Base-by-base conservation (phyloP, 1,140 invertebrate genomes). In the Heliothis subflexa region DNA sequence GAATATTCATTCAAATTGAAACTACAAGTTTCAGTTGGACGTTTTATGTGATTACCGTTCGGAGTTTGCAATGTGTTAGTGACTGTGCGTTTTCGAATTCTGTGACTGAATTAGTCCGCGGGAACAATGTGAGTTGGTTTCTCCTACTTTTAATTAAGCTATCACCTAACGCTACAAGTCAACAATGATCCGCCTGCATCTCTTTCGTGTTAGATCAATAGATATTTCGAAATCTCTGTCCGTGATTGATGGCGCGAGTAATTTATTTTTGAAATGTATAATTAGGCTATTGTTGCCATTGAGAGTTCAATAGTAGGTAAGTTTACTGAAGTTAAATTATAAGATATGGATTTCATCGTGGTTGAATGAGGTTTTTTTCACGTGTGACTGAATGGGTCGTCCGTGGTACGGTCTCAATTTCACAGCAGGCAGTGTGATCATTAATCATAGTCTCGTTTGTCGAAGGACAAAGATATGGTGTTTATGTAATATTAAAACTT, bases 361-460 rank as follows among this genome's bases (percentile, higher is more conserved):
- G 54, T 74, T 74, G 54, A 61, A 74, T 85, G 78, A 79, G 45
- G 76, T 81, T 81, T 80, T 70, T 62, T 85, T 85, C 81, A 80
- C 79, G 64, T 83, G 21, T 83, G 79, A 78, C 57, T 85, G 85
- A 86, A 87, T 86, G 78, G 71, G 50, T 73, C 47, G 73, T 59
- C 16, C 52, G 47, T 21, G 47, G 66, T 81, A 80, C 76, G 79
- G 79, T 86, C 85, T 88, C 85, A 87, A 88, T 89, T 85, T 88
- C 90, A 76, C 86, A 85, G 74, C 75, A 79, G 80, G 66, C 78
- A 28, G 78, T 79, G 59, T 45, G 57, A 78, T 86, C 91, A 93
- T 93, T 89, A 93, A 93, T 93, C 92, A 91, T 33, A 52, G 61
- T 80, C 88, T 92, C 89, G 86, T 91, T 93, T 88, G 82, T 66